A percentile compares a stretch with the other conserved stretches of the same genome.
These are phyloP conservation scores for Rhinogobio ventralis DNA, from an alignment of 2,797 vertebrate genomes.

Conservation along the genomic window DNA sequence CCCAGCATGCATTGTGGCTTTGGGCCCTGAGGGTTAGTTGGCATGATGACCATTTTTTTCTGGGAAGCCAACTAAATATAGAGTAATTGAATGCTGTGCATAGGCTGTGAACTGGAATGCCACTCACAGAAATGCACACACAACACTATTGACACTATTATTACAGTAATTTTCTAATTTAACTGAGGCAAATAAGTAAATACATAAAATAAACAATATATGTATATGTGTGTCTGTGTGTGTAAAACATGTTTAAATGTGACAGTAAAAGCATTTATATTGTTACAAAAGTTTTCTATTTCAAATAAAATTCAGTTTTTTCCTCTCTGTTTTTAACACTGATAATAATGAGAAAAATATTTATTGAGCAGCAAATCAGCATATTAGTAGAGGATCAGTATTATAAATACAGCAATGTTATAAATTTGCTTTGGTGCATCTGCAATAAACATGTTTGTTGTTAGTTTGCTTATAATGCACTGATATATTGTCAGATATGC, in stretches of 20 bases:
- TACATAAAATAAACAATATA: not conserved
- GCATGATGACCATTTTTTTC: slow-evolving; percentile 30
- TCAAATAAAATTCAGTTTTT: not conserved
- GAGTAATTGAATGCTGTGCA: slow-evolving; percentile 23
- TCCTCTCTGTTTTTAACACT: not conserved
- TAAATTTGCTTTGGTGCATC: not conserved
- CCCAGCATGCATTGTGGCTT: slow-evolving; percentile 49
- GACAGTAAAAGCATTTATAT: not conserved
- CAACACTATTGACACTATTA: not conserved
- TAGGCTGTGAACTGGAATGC: slow-evolving; percentile 28
- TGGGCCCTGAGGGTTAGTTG: slow-evolving; percentile 45
- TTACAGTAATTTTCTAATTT: not conserved
- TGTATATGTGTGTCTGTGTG: not conserved
- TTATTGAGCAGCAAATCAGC: not conserved
- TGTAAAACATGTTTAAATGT: not conserved
- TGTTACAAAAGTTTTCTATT: not conserved
- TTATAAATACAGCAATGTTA: not conserved
- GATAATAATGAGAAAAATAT: not conserved
- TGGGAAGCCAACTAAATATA: slow-evolving; percentile 49
- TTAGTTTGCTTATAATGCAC: not conserved
- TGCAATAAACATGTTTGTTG: not conserved
- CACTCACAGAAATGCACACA: not conserved
- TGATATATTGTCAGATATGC: not conserved
- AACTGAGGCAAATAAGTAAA: not conserved
- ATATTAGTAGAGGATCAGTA: not conserved